Conservation (phyloP, 2,113 vertebrate genomes). For the Serilophus lunatus region DNA sequence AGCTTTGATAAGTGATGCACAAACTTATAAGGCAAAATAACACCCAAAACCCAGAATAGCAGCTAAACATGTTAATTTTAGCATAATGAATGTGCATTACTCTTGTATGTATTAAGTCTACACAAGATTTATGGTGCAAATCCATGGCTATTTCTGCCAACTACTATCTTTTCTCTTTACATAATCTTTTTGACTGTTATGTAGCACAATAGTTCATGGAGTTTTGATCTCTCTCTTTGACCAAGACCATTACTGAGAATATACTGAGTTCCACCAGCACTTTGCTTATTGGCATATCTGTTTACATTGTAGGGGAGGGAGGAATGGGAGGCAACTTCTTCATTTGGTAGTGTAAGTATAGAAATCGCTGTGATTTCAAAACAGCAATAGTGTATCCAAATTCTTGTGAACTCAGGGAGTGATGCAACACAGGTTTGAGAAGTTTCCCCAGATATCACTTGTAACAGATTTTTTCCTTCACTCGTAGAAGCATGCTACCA, state of each 20-base stretch:
- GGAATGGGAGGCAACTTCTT: neutral
- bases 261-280: neutral
- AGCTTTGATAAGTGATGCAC: neutral
- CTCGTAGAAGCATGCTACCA: neutral
- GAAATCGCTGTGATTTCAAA: neutral
- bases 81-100: neutral
- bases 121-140: neutral
- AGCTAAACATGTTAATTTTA: neutral
- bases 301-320: neutral
- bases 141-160: neutral
- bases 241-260: neutral
- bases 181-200: neutral
- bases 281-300: neutral
- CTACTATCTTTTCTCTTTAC: neutral
- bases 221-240: neutral
- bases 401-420: neutral
- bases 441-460: neutral
- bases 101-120: neutral
- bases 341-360: neutral
- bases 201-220: neutral
- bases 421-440: neutral
- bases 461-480: neutral
- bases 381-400: neutral
- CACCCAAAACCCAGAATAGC: accelerated
- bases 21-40: neutral